Evolutionary conservation across 2,113 vertebrate genomes (phyloP).

Genomic region (Nesogale talazaci): DNA sequence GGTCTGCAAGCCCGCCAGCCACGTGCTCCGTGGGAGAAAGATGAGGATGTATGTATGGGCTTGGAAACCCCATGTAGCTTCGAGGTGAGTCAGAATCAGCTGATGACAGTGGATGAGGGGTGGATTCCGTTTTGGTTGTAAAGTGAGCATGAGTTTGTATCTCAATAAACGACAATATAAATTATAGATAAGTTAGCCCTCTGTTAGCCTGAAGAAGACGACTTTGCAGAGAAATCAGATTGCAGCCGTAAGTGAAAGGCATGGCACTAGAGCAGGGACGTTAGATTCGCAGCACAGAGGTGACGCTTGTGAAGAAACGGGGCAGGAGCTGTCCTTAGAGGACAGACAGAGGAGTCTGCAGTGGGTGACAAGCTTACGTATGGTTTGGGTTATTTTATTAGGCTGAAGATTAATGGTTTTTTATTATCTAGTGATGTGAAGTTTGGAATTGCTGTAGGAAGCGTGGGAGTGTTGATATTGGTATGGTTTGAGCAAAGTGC

Average conservation of each 20-base stretch:
- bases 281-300: no score
- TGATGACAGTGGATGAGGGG: no score
- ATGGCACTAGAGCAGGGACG: not conserved
- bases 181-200: no score
- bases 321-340: not conserved
- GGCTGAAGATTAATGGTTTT: not conserved
- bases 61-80: no score
- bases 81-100: no score
- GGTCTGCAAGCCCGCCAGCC: no score
- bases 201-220: not conserved
- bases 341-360: not conserved
- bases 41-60: no score
- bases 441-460: not conserved
- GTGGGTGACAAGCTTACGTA: no score
- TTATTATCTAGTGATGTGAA: not conserved
- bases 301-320: not conserved
- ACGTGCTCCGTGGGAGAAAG: no score
- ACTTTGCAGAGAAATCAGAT: not conserved
- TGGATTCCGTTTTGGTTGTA: no score
- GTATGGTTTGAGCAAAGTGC: not conserved
- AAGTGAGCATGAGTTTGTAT: no score
- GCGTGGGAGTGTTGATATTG: not conserved
- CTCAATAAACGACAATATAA: no score
- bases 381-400: not conserved
- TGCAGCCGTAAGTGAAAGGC: not conserved